Conservation (phyloP, 2,113 vertebrate species). For the Equus przewalskii region DNA sequence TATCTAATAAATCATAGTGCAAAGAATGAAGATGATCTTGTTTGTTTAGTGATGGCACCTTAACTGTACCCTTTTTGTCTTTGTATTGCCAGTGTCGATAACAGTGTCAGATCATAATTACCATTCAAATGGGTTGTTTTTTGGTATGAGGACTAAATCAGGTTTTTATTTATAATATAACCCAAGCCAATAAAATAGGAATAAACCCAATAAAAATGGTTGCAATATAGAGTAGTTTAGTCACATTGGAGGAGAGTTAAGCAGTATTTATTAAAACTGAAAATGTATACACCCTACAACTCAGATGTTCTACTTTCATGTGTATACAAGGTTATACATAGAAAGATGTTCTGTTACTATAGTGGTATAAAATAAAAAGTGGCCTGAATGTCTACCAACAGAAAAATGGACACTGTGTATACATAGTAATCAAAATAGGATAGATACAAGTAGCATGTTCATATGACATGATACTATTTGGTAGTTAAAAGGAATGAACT, state of each 20-base stretch:
- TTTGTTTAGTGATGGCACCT: neutral
- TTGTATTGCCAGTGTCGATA: neutral
- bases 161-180: neutral
- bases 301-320: neutral
- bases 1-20: conserved; percentile 34
- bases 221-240: neutral
- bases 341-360: neutral
- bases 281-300: neutral
- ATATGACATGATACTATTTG: neutral
- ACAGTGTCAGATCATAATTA: neutral
- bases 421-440: neutral
- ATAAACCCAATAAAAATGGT: conserved; percentile 2
- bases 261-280: neutral
- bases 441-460: neutral
- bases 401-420: neutral
- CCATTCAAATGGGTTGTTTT: conserved; percentile 3
- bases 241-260: neutral
- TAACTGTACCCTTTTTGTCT: neutral
- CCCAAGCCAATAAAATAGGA: neutral
- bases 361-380: neutral
- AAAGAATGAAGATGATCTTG: neutral
- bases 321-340: neutral
- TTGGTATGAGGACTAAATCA: neutral
- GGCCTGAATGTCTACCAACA: neutral
- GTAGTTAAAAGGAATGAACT: neutral